Base-by-base conservation (phyloP, 2,113 vertebrate genomes). In the Leptobrachium ailaonicum region DNA sequence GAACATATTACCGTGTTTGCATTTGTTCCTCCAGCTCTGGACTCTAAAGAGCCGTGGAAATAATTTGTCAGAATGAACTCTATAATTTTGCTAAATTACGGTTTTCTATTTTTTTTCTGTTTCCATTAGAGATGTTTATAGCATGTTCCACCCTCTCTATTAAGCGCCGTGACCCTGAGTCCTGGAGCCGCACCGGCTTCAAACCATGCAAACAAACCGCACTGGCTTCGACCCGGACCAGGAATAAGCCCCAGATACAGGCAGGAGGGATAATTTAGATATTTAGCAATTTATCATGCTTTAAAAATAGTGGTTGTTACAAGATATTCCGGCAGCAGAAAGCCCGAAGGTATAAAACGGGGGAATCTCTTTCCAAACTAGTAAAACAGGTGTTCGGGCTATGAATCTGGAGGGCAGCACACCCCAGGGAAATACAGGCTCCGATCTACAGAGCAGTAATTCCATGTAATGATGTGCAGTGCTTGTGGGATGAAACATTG, bases 71-170 rank as follows among this genome's bases (percentile, higher is more conserved):
- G 4, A n/a, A n/a, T 11, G n/a, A 67, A 63, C 70, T 58, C 62
- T 58, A 41, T 45, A 66, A 80, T 80, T 80, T 80, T 73, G 42
- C 20, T 32, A 73, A 79, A 79, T 79, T 79, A 79, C 45, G 66
- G 77, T 73, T 73, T 79, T 79, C 70, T 44, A 32, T 32, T 32
- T 32, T 50, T 6, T 63, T 54, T 32, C 69, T 47, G 12, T 40
- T 40, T 56, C 45, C 50, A 66, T 79, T 70, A 73, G 60, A 54
- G 47, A 54, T 73, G 77, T 80, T 80, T 80, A 73, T 43, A 40
- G 11, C 41, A 9, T 14, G 40, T 56, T 58, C 47, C 70, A 66
- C 41, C 47, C 70, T 14, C 69, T 5, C 44, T 41, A 43, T 66
- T 67, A 73, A 72, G 43, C 32, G 13, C 32, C 14, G 58, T 72